Percentiles rank a stretch among this genome's conserved stretches.
Evolutionary conservation across 2,797 vertebrate species (phyloP).

Genomic region (Cyclopterus lumpus): DNA sequence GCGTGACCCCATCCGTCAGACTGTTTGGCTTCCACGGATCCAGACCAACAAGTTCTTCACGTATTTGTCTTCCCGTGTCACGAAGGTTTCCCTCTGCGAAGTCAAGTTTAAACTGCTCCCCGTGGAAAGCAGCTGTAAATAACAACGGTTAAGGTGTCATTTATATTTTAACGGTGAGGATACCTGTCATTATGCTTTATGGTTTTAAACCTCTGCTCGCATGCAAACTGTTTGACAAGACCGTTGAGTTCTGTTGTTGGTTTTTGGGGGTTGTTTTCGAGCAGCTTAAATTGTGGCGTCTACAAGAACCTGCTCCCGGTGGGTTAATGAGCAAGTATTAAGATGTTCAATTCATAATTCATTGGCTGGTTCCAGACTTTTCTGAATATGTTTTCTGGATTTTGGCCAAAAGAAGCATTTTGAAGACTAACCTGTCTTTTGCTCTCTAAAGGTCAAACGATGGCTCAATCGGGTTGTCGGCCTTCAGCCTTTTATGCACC

Average conservation of each 20-base stretch:
- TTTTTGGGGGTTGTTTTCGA: no score
- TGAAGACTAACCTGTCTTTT: not conserved
- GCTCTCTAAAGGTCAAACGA: no score
- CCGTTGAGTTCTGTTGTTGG: not conserved
- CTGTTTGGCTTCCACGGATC: not conserved
- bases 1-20: not conserved
- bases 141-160: conserved; percentile 2
- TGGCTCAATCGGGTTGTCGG: no score
- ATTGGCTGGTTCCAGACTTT: not conserved
- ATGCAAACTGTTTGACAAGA: not conserved
- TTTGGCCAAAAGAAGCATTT: not conserved
- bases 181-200: not conserved
- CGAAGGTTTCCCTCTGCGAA: not conserved
- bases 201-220: not conserved
- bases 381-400: not conserved
- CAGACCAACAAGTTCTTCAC: not conserved
- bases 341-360: no score
- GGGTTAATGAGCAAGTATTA: not conserved
- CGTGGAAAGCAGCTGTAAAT: not conserved
- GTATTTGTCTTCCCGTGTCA: not conserved
- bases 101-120: not conserved
- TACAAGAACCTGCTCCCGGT: not conserved
- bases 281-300: no score
- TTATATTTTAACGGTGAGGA: not conserved
- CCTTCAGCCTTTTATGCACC: not conserved